Percentiles rank a stretch among this genome's conserved stretches.
Evolutionary conservation across 2,113 vertebrate genomes (phyloP).

Genomic region (Megaptera novaeangliae): DNA sequence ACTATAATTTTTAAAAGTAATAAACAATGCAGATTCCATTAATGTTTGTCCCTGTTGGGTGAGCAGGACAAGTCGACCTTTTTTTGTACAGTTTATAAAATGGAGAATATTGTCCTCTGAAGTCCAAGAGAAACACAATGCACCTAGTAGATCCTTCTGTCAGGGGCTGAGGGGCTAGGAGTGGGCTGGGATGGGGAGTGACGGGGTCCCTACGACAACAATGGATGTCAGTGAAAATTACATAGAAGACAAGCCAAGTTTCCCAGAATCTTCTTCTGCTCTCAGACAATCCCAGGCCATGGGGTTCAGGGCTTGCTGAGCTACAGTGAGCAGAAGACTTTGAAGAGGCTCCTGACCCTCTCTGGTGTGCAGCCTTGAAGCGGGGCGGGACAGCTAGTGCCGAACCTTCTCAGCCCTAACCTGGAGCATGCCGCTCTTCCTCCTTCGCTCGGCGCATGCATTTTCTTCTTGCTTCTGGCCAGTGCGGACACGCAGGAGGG

Average conservation of each 20-base stretch:
- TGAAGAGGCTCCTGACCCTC: neutral
- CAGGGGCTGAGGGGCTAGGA: neutral
- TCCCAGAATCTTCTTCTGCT: neutral
- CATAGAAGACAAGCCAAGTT: neutral
- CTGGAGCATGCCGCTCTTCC: neutral
- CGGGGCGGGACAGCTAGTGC: neutral
- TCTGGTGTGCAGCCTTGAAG: rapidly evolving
- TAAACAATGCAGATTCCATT: neutral
- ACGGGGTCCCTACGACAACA: neutral
- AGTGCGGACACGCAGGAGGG: neutral
- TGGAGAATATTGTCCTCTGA: neutral
- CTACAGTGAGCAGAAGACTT: neutral
- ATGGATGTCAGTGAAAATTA: neutral
- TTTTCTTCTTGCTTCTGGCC: neutral
- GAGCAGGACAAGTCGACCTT: neutral
- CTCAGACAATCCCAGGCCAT: neutral
- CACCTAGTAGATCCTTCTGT: neutral
- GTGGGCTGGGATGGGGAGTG: neutral
- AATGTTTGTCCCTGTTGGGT: neutral
- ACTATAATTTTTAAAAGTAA: neutral
- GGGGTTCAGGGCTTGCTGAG: neutral
- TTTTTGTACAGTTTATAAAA: neutral
- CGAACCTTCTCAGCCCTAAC: rapidly evolving
- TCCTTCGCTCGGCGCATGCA: rapidly evolving
- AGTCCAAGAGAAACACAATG: neutral